Base-by-base conservation (phyloP, 1,140 invertebrate species). In the Wasmannia auropunctata region DNA sequence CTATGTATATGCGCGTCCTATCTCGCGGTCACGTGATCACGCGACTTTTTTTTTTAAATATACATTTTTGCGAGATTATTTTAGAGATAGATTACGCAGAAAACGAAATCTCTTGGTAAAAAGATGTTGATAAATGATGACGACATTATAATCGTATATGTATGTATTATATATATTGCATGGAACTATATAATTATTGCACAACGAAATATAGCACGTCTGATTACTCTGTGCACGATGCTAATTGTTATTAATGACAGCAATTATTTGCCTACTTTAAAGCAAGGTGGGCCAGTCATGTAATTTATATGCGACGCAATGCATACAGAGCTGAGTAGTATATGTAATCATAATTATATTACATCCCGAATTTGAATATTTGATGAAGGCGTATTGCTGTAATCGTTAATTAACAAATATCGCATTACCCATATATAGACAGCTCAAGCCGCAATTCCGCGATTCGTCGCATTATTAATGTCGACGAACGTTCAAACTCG, bases 361-460 rank as follows among this genome's bases (percentile, higher is more conserved):
- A 46, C 37, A 58, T 69, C 25, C 6, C n/a, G 22, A 54, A 74
- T 83, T 58, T 74, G 37, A 72, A 83, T 81, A 72, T 25, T 74
- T 46, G 25, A 83, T 46, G 65, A 83, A 16, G 28, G 31, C 46
- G 25, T 19, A 43, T 46, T n/a, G 19, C 51, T 46, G 28, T 34
- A 46, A 58, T 43, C 40, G 25, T 58, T 83, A 25, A 58, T 74
- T 70, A 69, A 80, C 34, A 28, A 80, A 58, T 58, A 83, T 60
- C 51, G n/a, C 14, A 81, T 56, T 56, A 25, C 16, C 3, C 4
- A 43, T n/a, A 11, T 25, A 22, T 31, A 40, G n/a, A n/a, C 7
- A 31, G 19, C 19, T 43, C 19, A 10, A 34, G 34, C 25, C 28
- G 37, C 19, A 70, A 46, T 81, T 54, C 22, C 51, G n/a, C n/a